These are phyloP conservation scores for Cosmorhoe ocellata DNA, from an alignment of 2,888 invertebrate genomes.

Conservation along the genomic window DNA sequence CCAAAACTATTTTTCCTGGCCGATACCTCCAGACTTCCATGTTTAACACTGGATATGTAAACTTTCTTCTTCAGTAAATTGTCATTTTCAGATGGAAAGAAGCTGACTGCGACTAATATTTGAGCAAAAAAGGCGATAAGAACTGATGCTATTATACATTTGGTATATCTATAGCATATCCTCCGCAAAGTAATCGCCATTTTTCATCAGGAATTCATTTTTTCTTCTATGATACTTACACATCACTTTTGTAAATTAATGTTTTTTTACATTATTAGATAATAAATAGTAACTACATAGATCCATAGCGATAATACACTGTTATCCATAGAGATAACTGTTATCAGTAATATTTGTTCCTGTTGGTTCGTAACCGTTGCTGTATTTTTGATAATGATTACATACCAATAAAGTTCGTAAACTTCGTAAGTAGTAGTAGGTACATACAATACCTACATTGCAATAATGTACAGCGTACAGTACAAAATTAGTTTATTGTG, in stretches of 20 bases:
- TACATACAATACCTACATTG: too few relatives aligned
- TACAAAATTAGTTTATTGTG: too few relatives aligned
- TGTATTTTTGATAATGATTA: too few relatives aligned
- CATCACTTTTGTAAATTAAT: constrained; percentile 1
- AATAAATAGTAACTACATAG: too few relatives aligned
- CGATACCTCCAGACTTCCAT: constrained; percentile 76
- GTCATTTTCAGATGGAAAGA: constrained; percentile 68
- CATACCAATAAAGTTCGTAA: too few relatives aligned
- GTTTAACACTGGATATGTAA: constrained; percentile 43
- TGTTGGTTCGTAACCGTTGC: too few relatives aligned
- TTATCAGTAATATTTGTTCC: too few relatives aligned
- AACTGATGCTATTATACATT: constrained; percentile 65
- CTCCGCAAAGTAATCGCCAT: constrained; percentile 66
- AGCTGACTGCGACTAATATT: constrained; percentile 64
- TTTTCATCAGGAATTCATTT: constrained; percentile 36
- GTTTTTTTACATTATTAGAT: not conserved
- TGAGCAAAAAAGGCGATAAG: constrained; percentile 70
- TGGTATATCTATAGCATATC: constrained; percentile 68
- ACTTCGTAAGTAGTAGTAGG: too few relatives aligned
- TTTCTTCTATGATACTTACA: not conserved
- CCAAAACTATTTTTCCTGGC: constrained; percentile 78
- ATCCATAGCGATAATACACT: too few relatives aligned
- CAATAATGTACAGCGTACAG: too few relatives aligned
- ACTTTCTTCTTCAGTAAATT: constrained; percentile 56
- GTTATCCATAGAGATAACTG: too few relatives aligned